phyloP scores from a whole-genome alignment of 2,113 vertebrate species.

The Todiramphus saurophagus region DNA sequence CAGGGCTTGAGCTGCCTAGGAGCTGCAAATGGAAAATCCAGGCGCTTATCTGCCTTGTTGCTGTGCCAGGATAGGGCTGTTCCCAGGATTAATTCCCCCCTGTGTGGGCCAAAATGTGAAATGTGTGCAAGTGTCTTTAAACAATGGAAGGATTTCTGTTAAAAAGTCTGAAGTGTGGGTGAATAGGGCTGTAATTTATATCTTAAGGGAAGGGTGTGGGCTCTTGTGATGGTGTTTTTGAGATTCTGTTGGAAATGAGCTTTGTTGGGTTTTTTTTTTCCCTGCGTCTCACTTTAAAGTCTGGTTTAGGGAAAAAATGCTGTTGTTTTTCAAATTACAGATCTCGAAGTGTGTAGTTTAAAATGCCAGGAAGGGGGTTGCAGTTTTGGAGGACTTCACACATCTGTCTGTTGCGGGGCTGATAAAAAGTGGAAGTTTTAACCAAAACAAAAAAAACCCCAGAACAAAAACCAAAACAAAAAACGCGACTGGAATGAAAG shows the following conservation, averaged over 20 bases:
- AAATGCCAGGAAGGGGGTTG: slow-evolving; percentile 7
- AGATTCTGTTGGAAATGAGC: slow-evolving; percentile 8
- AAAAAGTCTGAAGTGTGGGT: not conserved
- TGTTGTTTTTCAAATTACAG: not conserved
- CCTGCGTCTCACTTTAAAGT: not conserved
- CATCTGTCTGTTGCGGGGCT: slow-evolving; percentile 1
- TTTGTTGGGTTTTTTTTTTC: not conserved
- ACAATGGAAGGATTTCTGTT: slow-evolving; percentile 55
- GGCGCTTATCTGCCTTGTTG: not conserved
- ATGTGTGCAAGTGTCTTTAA: slow-evolving; percentile 1
- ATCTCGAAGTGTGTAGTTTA: not conserved
- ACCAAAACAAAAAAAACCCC: not conserved
- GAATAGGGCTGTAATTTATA: not conserved
- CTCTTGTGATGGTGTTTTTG: not conserved
- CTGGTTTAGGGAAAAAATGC: not conserved
- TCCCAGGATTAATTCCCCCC: not conserved
- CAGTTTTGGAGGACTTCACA: not conserved
- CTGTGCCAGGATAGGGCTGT: not conserved
- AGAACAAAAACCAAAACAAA: not conserved
- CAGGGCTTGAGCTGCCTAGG: not conserved
- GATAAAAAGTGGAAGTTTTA: slow-evolving; percentile 12
- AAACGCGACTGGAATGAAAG: not conserved
- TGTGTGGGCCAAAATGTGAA: not conserved
- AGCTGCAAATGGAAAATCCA: not conserved
- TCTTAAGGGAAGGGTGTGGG: slow-evolving; percentile 48